Percentiles rank a stretch among this genome's conserved stretches.
These are phyloP conservation scores for Yponomeuta evonymella DNA, from an alignment of 2,888 invertebrate genomes.

Conservation along the genomic window DNA sequence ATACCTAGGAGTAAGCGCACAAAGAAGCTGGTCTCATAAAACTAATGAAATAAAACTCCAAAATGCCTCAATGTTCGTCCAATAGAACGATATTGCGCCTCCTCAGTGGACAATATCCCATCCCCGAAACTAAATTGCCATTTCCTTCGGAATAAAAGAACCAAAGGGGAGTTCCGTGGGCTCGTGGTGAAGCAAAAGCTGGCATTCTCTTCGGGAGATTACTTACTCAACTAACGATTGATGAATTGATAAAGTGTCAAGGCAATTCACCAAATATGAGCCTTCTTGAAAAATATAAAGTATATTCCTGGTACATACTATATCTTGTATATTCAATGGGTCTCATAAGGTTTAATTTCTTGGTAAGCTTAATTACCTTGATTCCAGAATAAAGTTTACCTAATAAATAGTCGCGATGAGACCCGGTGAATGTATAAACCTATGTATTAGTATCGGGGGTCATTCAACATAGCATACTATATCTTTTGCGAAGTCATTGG, in stretches of 20 bases:
- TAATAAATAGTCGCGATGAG: no score
- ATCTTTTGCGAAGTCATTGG: no score
- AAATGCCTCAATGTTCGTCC: background rate
- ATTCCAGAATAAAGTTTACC: no score
- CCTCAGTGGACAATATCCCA: background rate
- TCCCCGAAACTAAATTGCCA: conserved; percentile 12
- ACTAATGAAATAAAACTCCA: background rate
- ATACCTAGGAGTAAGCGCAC: background rate
- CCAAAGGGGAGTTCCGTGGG: conserved; percentile 19
- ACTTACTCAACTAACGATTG: background rate
- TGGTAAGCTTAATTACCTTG: no score
- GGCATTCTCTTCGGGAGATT: background rate
- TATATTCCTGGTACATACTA: no score
- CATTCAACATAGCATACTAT: no score
- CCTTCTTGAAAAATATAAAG: no score
- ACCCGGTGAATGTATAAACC: no score
- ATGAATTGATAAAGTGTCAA: background rate
- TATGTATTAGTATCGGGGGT: no score
- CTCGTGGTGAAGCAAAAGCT: conserved; percentile 12
- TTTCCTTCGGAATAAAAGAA: conserved; percentile 14
- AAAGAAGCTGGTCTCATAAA: background rate
- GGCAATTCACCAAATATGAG: no score
- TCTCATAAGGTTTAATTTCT: no score
- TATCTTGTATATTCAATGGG: no score
- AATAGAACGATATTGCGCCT: conserved; percentile 4